A percentile compares a stretch with the other conserved stretches of the same genome.
These are phyloP conservation scores for Cephalopholis sonnerati DNA, from an alignment of 2,113 vertebrate genomes.

Conservation along the genomic window DNA sequence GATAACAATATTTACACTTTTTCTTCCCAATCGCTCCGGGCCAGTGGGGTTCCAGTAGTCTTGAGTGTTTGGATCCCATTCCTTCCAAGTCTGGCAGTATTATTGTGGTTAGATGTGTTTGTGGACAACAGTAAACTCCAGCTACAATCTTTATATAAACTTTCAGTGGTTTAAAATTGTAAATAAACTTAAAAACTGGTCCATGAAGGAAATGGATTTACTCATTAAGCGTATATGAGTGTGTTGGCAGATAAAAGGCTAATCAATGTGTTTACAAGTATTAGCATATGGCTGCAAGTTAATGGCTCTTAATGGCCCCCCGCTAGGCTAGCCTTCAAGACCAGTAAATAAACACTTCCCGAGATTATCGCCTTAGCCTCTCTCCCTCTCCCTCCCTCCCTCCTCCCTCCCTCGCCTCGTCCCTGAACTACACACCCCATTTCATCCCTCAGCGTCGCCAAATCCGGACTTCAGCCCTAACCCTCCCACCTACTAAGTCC, in stretches of 20 bases:
- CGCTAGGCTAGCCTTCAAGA: conserved; percentile 20
- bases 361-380: conserved; percentile 28
- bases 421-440: not conserved
- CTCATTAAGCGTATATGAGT: not conserved
- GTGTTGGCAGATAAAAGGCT: conserved; percentile 39
- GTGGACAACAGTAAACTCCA: not conserved
- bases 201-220: not conserved
- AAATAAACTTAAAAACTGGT: not conserved
- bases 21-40: too few relatives aligned
- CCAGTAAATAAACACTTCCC: conserved; percentile 54
- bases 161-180: not conserved
- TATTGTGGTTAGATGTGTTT: not conserved
- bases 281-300: conserved; percentile 40
- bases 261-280: conserved; percentile 58
- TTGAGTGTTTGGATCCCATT: not conserved
- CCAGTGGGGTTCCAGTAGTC: too few relatives aligned
- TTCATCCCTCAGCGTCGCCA: not conserved
- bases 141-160: not conserved
- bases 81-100: not conserved
- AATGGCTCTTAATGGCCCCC: conserved; percentile 48
- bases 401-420: not conserved
- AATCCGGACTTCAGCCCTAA: conserved; percentile 26
- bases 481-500: conserved; percentile 23
- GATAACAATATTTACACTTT: too few relatives aligned
- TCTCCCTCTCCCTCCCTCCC: not conserved